Evolutionary conservation across 2,888 invertebrate species (phyloP).

Genomic region (Cyrtodaria siliqua): DNA sequence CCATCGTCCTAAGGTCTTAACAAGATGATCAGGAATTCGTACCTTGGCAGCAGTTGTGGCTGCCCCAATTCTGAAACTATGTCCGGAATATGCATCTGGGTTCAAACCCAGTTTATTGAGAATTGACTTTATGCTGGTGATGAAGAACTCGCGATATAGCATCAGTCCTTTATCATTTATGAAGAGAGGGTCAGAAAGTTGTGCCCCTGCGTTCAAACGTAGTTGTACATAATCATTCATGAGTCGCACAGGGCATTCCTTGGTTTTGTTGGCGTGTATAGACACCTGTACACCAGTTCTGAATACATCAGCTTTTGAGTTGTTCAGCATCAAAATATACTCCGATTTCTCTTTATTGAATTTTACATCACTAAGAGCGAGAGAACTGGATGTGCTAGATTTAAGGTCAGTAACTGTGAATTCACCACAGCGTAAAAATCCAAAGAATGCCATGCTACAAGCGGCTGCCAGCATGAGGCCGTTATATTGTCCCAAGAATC

Average conservation of each 20-base stretch:
- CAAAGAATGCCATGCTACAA: background rate
- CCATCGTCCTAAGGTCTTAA: background rate
- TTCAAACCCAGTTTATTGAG: conserved; percentile 1
- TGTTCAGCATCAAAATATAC: background rate
- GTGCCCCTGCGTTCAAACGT: background rate
- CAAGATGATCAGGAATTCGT: background rate
- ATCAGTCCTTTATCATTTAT: background rate
- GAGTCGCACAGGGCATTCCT: background rate
- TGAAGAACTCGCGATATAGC: background rate
- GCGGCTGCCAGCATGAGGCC: background rate
- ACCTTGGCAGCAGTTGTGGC: conserved; percentile 6
- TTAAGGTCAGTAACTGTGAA: background rate
- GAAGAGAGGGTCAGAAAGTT: background rate
- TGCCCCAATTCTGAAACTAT: conserved; percentile 6
- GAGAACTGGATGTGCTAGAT: background rate
- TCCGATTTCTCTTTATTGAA: background rate
- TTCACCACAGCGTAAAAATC: background rate
- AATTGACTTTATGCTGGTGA: background rate
- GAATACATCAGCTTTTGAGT: background rate
- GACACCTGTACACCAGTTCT: background rate
- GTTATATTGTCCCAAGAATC: background rate
- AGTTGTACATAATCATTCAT: background rate
- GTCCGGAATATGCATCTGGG: background rate
- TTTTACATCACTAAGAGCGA: background rate
- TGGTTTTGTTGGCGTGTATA: background rate